Evolutionary conservation across 1,140 invertebrate species (phyloP).

Genomic region (Charaxes varanes): DNA sequence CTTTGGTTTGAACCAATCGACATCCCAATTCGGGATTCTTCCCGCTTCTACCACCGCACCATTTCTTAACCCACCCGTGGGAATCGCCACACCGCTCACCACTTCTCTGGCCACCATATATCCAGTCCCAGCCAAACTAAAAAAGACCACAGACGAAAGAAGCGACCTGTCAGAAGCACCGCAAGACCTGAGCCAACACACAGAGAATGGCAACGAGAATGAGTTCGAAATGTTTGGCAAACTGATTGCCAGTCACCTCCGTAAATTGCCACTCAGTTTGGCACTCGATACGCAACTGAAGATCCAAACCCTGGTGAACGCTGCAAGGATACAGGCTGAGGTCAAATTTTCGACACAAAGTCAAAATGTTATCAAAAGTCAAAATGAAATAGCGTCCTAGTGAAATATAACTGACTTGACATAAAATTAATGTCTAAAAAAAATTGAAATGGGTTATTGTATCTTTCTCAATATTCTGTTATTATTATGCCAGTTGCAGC

Average conservation of each 20-base stretch:
- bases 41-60: conserved; percentile 46
- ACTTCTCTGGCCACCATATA: conserved; percentile 62
- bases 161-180: conserved; percentile 51
- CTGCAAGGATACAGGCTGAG: conserved; percentile 63
- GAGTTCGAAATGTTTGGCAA: conserved; percentile 71
- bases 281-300: conserved; percentile 65
- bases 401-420: no score
- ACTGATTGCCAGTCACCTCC: conserved; percentile 60
- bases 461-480: no score
- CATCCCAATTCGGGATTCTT: conserved; percentile 54
- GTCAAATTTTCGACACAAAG: no score
- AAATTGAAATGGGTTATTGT: no score
- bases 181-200: conserved; percentile 60
- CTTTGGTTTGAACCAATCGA: conserved; percentile 47
- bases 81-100: conserved; percentile 57
- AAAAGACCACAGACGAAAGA: conserved; percentile 47
- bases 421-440: no score
- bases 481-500: no score
- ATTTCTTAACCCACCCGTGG: conserved; percentile 59
- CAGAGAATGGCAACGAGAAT: conserved; percentile 62
- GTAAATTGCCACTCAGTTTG: conserved; percentile 61
- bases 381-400: no score
- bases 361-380: no score
- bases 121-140: conserved; percentile 59
- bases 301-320: conserved; percentile 66